Percentiles rank a stretch among this genome's conserved stretches.
Conservation (phyloP, 1,140 invertebrate genomes). For the Cataglyphis hispanica region DNA sequence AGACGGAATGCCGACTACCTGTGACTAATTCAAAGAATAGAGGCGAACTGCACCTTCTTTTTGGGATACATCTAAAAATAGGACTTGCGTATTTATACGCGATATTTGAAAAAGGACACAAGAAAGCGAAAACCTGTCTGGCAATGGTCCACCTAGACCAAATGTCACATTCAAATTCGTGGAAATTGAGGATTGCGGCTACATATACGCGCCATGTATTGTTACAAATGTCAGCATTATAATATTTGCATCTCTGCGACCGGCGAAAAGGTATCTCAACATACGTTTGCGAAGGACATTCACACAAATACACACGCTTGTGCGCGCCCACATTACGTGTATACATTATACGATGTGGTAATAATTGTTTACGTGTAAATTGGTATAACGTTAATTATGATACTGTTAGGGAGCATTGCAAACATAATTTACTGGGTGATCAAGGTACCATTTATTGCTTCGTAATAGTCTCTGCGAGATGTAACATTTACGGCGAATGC, state of each 20-base stretch:
- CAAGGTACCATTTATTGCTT: conserved; percentile 21
- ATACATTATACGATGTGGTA: not conserved
- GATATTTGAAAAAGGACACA: conserved; percentile 61
- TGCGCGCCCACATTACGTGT: no score
- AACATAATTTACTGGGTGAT: conserved; percentile 41
- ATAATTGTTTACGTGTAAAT: conserved; percentile 47
- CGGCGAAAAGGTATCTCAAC: not conserved
- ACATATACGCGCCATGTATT: not conserved
- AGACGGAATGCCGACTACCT: conserved; percentile 28
- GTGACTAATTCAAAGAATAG: not conserved
- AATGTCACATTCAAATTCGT: not conserved
- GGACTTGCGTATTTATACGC: not conserved
- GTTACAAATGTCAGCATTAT: no score
- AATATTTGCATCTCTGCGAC: not conserved
- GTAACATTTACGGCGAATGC: not conserved
- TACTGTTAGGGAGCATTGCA: conserved; percentile 6
- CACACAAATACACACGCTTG: not conserved
- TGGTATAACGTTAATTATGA: conserved; percentile 39
- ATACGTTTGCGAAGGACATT: not conserved
- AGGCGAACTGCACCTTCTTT: not conserved
- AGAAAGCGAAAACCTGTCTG: conserved; percentile 68
- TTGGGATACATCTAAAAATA: conserved; percentile 72
- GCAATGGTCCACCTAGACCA: not conserved
- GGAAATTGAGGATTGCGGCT: conserved; percentile 52
- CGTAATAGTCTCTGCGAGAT: conserved; percentile 9